Evolutionary conservation across 2,888 invertebrate species (phyloP), one percentile per base, ranked within the genome.

Genomic region (Caenorhabditis sp.): DNA sequence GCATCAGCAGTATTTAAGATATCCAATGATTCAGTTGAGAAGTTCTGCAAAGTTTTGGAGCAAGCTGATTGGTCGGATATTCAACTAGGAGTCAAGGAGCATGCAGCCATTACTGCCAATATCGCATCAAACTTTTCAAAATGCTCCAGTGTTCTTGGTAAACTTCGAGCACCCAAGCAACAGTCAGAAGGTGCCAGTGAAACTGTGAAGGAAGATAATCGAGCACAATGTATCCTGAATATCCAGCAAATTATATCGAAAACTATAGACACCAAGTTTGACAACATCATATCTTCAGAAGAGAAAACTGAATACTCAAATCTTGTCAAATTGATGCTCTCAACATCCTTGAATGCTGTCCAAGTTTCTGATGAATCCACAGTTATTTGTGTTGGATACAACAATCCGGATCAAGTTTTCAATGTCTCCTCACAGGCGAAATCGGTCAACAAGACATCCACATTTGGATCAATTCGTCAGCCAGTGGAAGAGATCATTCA

Each of bases 61-160:
- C 61, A 73, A 59, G 50, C 64, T 14, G 65, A 73, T 26, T 73
- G 72, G 72, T 59, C 54, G 17, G 21, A 14, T 2, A 59, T 73
- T 56, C 49, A 56, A 12, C 25, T 73, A 0, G 65, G 68, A 59
- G 49, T 38, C 17, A 49, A 49, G 14, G 58, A 68, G 17, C 63
- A 67, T 58, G 38, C 53, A 31, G 10, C 17, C 0, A 20, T 71
- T 5, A 21, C 54, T 1, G 1, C 21, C 17, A 71, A 71, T 43
- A 25, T 71, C 27, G 59, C 60, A 36, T 38, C 57, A 23, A 36
- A 27, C 1, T 67, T 64, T 43, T 52, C 52, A 7, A 50, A 67
- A 14, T 63, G 52, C 23, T 60, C 60, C 8, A 67, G 52, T 38
- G 58, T 71, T 50, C 52, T 71, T 4, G 71, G 71, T 52, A 59